Percentiles rank a stretch among this genome's conserved stretches.
These are phyloP conservation scores for Gephyroberyx darwinii DNA, from an alignment of 2,797 vertebrate species.

Conservation along the genomic window DNA sequence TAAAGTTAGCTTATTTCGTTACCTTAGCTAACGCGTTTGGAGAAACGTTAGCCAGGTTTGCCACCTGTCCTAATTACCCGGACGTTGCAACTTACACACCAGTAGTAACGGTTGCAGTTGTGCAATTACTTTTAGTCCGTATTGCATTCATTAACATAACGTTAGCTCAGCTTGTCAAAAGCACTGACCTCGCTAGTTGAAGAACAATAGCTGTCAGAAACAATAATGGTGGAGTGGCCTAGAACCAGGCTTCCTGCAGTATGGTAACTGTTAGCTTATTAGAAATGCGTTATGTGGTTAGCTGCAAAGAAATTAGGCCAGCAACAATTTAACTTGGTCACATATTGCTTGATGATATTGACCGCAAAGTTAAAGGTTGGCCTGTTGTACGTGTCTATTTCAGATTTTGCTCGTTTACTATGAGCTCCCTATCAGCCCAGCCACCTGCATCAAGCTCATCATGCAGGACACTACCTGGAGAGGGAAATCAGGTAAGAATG, in stretches of 20 bases:
- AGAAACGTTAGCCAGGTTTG: background rate
- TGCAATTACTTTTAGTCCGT: background rate
- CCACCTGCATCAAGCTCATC: conserved; percentile 79
- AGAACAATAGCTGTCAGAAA: background rate
- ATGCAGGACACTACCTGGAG: conserved; percentile 84
- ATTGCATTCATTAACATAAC: fast-evolving
- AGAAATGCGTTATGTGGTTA: background rate
- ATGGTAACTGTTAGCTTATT: background rate
- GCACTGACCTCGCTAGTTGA: background rate
- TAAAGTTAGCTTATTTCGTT: conserved; percentile 35
- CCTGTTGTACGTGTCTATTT: conserved; percentile 20
- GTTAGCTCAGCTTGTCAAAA: background rate
- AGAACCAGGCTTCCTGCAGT: background rate
- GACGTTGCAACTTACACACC: background rate
- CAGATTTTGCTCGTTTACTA: conserved; percentile 81
- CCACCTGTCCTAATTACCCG: conserved; percentile 8
- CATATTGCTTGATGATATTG: background rate
- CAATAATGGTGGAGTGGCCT: conserved; percentile 15
- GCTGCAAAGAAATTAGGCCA: background rate
- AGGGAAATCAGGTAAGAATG: conserved; percentile 85
- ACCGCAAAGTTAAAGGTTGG: background rate
- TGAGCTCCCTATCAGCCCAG: conserved; percentile 87
- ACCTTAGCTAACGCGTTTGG: conserved; percentile 43
- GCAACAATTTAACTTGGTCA: background rate
- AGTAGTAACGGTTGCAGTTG: fast-evolving